A percentile compares a stretch with the other conserved stretches of the same genome.
phyloP scores from a whole-genome alignment of 1,140 invertebrate genomes.

The Drosophila nikananu region DNA sequence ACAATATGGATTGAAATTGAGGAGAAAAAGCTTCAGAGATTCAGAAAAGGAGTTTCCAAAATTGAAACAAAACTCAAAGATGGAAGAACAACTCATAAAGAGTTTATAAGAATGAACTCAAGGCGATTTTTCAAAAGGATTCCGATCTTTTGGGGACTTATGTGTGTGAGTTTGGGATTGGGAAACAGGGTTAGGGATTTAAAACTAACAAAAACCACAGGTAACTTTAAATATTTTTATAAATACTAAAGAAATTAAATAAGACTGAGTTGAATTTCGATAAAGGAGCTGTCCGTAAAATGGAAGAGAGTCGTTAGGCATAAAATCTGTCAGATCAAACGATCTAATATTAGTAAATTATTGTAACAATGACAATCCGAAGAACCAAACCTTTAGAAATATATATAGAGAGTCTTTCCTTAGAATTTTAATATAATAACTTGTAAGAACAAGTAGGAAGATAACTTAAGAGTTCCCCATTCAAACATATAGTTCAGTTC shows the following conservation, averaged over 20 bases:
- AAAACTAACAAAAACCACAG: not conserved
- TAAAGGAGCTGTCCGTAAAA: not conserved
- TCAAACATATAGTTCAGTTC: constrained; percentile 28
- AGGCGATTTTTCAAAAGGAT: not conserved
- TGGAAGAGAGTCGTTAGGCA: not conserved
- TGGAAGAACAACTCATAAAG: constrained; percentile 14
- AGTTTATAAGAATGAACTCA: constrained; percentile 6
- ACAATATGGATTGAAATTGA: constrained; percentile 17
- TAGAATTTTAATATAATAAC: not conserved
- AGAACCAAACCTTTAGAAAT: not conserved
- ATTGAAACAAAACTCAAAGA: constrained; percentile 21
- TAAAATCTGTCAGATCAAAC: too few species aligned
- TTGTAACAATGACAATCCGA: too few species aligned
- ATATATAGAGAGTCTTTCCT: not conserved
- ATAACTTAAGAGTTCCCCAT: not conserved
- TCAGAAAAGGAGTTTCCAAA: not conserved
- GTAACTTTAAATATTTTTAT: too few species aligned
- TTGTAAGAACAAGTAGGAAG: not conserved
- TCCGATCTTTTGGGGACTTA: not conserved
- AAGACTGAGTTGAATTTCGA: too few species aligned
- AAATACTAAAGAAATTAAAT: not conserved
- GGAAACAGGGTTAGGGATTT: not conserved
- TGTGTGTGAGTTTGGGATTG: not conserved
- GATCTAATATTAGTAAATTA: not conserved
- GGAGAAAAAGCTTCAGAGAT: not conserved